Evolutionary conservation across 2,797 vertebrate species (phyloP).

Genomic region (Psittacula derbiana): DNA sequence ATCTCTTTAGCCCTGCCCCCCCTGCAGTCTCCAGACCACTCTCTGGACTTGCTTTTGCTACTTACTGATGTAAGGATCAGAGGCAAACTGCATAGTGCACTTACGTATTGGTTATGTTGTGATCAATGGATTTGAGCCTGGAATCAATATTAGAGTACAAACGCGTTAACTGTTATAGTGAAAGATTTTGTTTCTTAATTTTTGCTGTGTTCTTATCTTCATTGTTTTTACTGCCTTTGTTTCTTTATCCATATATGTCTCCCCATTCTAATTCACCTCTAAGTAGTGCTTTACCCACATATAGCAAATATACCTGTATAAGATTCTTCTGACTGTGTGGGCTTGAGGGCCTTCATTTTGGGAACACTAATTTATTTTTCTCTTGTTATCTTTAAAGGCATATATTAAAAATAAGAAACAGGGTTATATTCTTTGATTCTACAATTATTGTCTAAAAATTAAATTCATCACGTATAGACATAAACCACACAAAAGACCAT

Average conservation of each 20-base stretch:
- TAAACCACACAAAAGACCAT: not conserved
- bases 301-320: not conserved
- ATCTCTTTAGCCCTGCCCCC: not conserved
- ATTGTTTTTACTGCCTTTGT: not conserved
- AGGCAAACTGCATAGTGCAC: not conserved
- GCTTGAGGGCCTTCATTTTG: not conserved
- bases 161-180: not conserved
- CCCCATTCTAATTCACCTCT: not conserved
- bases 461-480: not conserved
- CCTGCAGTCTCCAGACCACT: not conserved
- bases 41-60: not conserved
- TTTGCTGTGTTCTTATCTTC: not conserved
- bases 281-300: not conserved
- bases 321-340: not conserved
- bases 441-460: not conserved
- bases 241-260: not conserved
- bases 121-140: not conserved
- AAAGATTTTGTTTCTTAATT: not conserved
- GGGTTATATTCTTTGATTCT: not conserved
- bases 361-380: not conserved
- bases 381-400: not conserved
- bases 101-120: not conserved
- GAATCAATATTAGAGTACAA: not conserved
- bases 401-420: not conserved
- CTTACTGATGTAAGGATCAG: not conserved